Percentiles rank a stretch among this genome's conserved stretches.
phyloP scores from a whole-genome alignment of 1,140 invertebrate genomes.

The Brachionus sp. region DNA sequence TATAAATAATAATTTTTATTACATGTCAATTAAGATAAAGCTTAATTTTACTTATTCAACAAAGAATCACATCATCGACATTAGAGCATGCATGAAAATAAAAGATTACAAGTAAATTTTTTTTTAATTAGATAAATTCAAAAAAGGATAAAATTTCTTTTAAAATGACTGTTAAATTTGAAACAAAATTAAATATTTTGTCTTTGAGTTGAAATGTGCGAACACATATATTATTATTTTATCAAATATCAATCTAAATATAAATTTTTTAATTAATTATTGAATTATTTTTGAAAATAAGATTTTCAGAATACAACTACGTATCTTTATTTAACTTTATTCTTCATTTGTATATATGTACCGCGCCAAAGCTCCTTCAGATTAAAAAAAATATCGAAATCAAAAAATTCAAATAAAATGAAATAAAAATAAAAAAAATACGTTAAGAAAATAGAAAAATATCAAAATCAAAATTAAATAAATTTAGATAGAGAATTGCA shows the following conservation, averaged over 20 bases:
- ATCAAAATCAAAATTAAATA: too few species aligned
- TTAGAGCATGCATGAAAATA: neutral
- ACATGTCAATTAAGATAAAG: neutral
- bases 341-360: too few species aligned
- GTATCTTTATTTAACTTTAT: too few species aligned
- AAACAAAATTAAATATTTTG: neutral
- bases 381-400: too few species aligned
- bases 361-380: too few species aligned
- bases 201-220: neutral
- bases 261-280: neutral
- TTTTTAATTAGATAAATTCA: neutral
- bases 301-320: neutral
- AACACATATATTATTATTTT: neutral
- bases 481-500: too few species aligned
- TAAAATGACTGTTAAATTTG: too few species aligned
- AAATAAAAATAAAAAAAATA: too few species aligned
- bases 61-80: neutral
- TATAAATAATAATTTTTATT: neutral
- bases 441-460: too few species aligned
- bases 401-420: too few species aligned
- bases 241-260: neutral
- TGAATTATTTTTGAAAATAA: neutral
- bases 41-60: neutral
- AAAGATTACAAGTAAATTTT: neutral
- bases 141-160: neutral